Percentiles rank a stretch among this genome's conserved stretches.
phyloP scores from a whole-genome alignment of 2,113 vertebrate species.

The Python bivittatus region DNA sequence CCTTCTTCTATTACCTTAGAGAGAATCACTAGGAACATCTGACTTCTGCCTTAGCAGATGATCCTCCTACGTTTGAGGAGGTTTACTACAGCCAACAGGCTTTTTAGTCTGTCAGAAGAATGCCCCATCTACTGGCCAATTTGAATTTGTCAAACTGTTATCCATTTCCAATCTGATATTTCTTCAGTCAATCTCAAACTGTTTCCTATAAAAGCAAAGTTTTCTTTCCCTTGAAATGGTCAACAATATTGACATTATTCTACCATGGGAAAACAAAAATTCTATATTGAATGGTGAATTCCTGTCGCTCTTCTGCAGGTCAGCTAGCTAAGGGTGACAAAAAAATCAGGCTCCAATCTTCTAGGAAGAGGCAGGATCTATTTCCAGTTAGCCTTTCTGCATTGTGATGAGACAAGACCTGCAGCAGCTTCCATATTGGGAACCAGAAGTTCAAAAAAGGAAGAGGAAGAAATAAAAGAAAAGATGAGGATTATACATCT shows the following conservation, averaged over 20 bases:
- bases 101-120: neutral
- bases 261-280: neutral
- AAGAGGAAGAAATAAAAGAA: neutral
- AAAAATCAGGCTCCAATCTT: neutral
- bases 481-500: neutral
- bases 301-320: neutral
- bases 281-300: neutral
- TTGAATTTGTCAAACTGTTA: neutral
- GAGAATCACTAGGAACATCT: neutral
- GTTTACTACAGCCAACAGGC: neutral
- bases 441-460: neutral
- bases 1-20: neutral
- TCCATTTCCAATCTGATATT: neutral
- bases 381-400: neutral
- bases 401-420: neutral
- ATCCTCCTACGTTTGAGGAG: neutral
- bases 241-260: neutral
- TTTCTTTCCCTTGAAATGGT: neutral
- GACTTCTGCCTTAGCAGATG: neutral
- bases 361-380: neutral
- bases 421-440: neutral
- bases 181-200: neutral
- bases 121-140: neutral
- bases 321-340: neutral
- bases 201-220: neutral